phyloP scores from a whole-genome alignment of 2,888 invertebrate genomes.

The Dichetophora obliterata region DNA sequence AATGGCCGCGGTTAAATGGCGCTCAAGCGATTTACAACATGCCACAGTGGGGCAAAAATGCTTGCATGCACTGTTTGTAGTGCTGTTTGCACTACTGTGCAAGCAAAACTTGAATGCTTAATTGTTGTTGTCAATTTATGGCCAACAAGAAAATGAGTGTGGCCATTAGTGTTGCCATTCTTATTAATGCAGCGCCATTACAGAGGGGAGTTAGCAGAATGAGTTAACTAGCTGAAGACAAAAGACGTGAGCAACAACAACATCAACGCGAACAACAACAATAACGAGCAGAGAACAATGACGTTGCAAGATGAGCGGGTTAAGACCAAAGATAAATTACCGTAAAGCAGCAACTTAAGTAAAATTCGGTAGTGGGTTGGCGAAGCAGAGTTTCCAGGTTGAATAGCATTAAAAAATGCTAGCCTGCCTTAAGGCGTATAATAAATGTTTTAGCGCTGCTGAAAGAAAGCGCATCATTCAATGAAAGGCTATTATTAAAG shows the following conservation, averaged over 20 bases:
- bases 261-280: neutral
- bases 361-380: slow-evolving; percentile 36
- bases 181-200: neutral
- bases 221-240: neutral
- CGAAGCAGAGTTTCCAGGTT: neutral
- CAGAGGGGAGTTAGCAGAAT: neutral
- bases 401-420: neutral
- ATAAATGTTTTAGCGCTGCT: slow-evolving; percentile 32
- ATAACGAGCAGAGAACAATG: neutral
- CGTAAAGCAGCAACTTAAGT: slow-evolving; percentile 46
- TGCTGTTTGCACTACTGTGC: neutral
- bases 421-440: slow-evolving; percentile 32
- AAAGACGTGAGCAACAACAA: neutral
- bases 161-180: slow-evolving; percentile 13
- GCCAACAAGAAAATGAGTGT: slow-evolving; percentile 14
- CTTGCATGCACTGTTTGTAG: neutral
- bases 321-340: slow-evolving; percentile 51
- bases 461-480: neutral
- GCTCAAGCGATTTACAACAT: slow-evolving; percentile 57
- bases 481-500: too few relatives aligned
- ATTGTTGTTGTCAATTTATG: slow-evolving; percentile 17
- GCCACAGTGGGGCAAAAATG: neutral
- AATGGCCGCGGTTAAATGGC: slow-evolving; percentile 64
- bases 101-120: neutral
- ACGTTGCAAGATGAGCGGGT: slow-evolving; percentile 38